A percentile compares a stretch with the other conserved stretches of the same genome.
These are phyloP conservation scores for Casuarius casuarius DNA, from an alignment of 2,113 vertebrate genomes.

Conservation along the genomic window DNA sequence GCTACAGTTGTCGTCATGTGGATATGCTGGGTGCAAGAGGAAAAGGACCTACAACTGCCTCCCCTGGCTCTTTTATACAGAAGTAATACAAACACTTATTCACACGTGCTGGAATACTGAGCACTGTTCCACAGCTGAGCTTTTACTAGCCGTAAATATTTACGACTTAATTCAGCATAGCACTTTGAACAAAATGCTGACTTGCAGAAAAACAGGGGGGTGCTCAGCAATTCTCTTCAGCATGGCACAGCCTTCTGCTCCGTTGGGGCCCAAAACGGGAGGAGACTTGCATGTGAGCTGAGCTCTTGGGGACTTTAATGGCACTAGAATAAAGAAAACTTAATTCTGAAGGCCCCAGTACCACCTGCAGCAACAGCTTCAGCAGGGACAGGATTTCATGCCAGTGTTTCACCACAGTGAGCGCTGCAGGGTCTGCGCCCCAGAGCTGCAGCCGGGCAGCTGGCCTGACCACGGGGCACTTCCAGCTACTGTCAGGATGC, in stretches of 20 bases:
- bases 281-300: neutral
- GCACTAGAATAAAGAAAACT: neutral
- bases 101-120: accelerated
- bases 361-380: neutral
- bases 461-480: neutral
- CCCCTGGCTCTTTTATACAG: neutral
- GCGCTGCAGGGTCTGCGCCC: neutral
- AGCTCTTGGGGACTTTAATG: neutral
- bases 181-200: neutral
- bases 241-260: neutral
- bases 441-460: neutral
- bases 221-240: neutral
- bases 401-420: neutral
- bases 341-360: neutral
- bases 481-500: neutral
- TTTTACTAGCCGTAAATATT: neutral
- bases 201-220: neutral
- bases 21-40: neutral
- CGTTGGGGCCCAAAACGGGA: neutral
- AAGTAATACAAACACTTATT: neutral
- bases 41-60: neutral
- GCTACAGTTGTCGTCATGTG: neutral
- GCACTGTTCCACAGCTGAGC: neutral
- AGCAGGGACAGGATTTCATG: neutral
- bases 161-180: neutral